Base-by-base conservation (phyloP, 2,797 vertebrate genomes). In the Spizella passerina region DNA sequence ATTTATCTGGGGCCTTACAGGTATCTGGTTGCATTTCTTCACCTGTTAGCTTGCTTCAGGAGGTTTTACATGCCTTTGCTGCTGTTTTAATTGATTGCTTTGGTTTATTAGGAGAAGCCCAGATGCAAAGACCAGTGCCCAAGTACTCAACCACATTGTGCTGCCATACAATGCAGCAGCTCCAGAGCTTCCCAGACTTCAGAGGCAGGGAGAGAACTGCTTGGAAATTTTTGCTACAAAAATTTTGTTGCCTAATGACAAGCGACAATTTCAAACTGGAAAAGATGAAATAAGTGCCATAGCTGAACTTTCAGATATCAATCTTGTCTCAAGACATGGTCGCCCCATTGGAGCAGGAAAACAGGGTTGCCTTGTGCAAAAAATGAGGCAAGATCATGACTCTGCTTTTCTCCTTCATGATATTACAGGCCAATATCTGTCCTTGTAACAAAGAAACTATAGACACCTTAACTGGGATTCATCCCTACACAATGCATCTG, bases 401-500 rank as follows among this genome's bases (percentile, higher is more conserved):
- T 90, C 63, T 70, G n/a, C 38, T 82, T 86, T 94, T 56, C 22
- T 73, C 27, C 36, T 84, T 69, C 29, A 2, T 32, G 29, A 47
- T 26, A 60, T 8, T 17, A 14, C 4, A 52, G 75, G 46, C 49
- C 53, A n/a, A 1, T 53, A 50, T 63, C 55, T 73, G 55, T 17
- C 70, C 76, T 69, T 63, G 41, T n/a, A 92, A 82, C 1, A 1
- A 86, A 71, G 75, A 86, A 86, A 90, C 8, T 20, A 27, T 3
- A 64, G 46, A 53, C 75, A 85, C 5, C 43, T 84, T 75, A 71
- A 50, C 39, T 70, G n/a, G 34, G 49, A 86, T 86, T 92, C 68
- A 68, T 78, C 43, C n/a, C 24, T 70, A 22, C 30, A 9, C 1
- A 0, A 26, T 13, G 30, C 46, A 60, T 0, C 0, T n/a, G 56